phyloP scores from a whole-genome alignment of 2,888 invertebrate genomes.

The Pseudolycoriella hygida region DNA sequence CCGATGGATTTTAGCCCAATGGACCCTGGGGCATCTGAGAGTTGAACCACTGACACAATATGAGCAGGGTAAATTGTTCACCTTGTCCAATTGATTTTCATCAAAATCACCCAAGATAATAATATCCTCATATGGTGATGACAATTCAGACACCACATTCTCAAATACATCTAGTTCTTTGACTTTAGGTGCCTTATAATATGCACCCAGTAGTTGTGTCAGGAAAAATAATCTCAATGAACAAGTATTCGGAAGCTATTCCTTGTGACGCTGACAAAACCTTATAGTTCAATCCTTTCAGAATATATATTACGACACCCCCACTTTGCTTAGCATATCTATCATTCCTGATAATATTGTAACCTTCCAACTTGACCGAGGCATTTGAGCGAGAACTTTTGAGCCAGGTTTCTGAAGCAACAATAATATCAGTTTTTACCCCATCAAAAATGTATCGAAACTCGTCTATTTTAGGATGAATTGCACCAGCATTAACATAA shows the following conservation, averaged over 20 bases:
- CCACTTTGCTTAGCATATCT: neutral
- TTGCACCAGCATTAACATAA: neutral
- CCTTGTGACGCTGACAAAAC: neutral
- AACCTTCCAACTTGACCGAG: neutral
- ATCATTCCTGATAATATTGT: neutral
- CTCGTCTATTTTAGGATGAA: neutral
- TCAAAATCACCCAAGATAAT: neutral
- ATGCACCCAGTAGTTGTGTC: neutral
- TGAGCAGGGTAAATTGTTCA: too few relatives aligned
- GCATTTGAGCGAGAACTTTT: neutral
- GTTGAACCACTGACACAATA: too few relatives aligned
- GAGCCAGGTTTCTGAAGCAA: neutral
- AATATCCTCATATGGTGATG: neutral
- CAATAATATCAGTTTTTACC: neutral
- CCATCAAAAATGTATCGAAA: neutral
- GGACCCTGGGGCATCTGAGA: too few relatives aligned
- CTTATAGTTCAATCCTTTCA: neutral
- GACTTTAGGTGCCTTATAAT: neutral
- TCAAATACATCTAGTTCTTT: neutral
- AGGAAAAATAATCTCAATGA: neutral
- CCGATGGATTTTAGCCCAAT: too few relatives aligned
- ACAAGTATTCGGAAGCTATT: neutral
- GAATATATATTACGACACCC: neutral
- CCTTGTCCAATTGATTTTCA: neutral
- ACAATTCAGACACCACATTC: neutral